Evolutionary conservation across 2,797 vertebrate species (phyloP).

Genomic region (Tangara arthus): DNA sequence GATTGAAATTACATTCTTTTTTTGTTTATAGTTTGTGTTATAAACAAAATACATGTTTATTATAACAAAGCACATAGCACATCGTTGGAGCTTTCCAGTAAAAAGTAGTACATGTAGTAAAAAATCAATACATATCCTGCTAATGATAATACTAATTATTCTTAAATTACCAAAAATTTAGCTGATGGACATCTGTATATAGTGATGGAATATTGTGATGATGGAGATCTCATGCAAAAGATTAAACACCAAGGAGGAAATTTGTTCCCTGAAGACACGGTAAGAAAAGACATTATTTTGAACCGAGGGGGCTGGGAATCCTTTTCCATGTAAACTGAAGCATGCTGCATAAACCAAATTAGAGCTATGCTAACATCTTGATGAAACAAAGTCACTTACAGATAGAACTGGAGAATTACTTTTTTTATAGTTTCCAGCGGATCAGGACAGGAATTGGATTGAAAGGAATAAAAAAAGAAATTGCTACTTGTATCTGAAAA

Average conservation of each 20-base stretch:
- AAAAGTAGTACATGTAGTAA: neutral
- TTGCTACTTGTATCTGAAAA: neutral
- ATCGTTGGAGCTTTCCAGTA: neutral
- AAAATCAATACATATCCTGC: neutral
- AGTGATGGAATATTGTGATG: constrained; percentile 92
- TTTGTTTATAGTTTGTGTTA: neutral
- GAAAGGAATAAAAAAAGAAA: neutral
- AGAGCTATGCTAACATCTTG: neutral
- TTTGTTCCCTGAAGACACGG: constrained; percentile 83
- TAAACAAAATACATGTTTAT: neutral
- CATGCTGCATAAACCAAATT: neutral
- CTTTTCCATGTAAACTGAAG: neutral
- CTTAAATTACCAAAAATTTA: constrained; percentile 57
- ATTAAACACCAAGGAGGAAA: constrained; percentile 82
- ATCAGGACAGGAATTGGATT: neutral
- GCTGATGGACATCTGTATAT: constrained; percentile 86
- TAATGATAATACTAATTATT: constrained; percentile 12
- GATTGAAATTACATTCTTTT: neutral
- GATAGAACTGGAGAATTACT: neutral
- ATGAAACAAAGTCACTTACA: neutral
- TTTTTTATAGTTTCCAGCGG: neutral
- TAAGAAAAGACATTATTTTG: constrained; percentile 62
- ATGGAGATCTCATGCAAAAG: constrained; percentile 91
- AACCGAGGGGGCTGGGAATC: neutral
- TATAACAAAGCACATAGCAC: neutral